Percentiles rank a stretch among this genome's conserved stretches.
Evolutionary conservation across 2,797 vertebrate species (phyloP).

Genomic region (Pteronotus mesoamericanus): DNA sequence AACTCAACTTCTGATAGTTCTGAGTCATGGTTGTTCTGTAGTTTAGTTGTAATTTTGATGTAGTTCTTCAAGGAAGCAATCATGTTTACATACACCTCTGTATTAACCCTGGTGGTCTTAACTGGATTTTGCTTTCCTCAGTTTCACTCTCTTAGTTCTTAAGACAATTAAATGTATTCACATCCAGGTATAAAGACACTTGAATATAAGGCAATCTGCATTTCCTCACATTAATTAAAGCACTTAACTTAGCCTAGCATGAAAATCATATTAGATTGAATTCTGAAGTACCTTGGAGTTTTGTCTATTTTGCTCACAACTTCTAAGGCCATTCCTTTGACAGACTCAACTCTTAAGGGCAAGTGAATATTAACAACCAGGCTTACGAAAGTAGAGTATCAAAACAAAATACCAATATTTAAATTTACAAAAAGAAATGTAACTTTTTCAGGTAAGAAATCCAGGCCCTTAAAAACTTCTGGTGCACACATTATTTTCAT

Average conservation of each 20-base stretch:
- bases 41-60: neutral
- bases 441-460: neutral
- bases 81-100: neutral
- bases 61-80: neutral
- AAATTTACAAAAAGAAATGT: neutral
- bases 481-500: neutral
- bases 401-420: neutral
- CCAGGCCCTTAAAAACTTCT: neutral
- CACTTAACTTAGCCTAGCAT: neutral
- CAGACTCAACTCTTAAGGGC: neutral
- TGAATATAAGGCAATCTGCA: neutral
- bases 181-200: neutral
- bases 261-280: neutral
- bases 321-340: neutral
- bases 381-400: neutral
- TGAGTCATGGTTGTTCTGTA: neutral
- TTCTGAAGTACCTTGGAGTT: neutral
- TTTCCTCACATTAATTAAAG: slow-evolving; percentile 30
- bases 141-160: neutral
- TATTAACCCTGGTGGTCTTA: neutral
- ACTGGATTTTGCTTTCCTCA: slow-evolving; percentile 26
- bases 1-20: neutral
- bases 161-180: neutral
- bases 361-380: neutral
- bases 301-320: neutral